Conservation (phyloP, 2,113 vertebrate genomes). For the Noctilio leporinus region DNA sequence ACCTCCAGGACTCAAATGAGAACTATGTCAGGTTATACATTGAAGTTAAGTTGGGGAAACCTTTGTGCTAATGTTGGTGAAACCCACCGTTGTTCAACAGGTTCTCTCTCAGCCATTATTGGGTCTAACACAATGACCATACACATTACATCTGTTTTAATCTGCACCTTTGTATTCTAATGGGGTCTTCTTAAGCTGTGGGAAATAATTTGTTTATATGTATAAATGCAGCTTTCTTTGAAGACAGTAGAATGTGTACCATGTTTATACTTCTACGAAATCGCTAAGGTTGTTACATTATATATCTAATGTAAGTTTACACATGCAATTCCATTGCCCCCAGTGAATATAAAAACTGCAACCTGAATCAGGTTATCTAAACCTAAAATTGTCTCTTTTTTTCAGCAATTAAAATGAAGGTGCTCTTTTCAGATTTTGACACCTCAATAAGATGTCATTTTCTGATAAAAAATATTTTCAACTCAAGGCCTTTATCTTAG, state of each 20-base stretch:
- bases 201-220: constrained; percentile 22
- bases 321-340: background rate
- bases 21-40: background rate
- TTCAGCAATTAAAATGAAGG: constrained; percentile 28
- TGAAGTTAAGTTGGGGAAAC: background rate
- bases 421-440: background rate
- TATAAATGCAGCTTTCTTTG: constrained; percentile 37
- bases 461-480: constrained; percentile 44
- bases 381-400: constrained; percentile 25
- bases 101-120: background rate
- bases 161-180: background rate
- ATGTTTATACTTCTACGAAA: background rate
- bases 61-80: background rate
- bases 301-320: constrained; percentile 21
- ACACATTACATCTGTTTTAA: background rate
- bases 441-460: background rate
- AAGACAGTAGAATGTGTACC: constrained; percentile 23
- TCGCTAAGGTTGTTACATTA: constrained; percentile 20
- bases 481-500: constrained; percentile 43
- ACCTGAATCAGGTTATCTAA: constrained; percentile 34
- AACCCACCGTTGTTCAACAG: background rate
- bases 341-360: constrained; percentile 26
- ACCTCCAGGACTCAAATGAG: background rate
- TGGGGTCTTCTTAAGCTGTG: background rate
- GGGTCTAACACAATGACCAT: background rate